phyloP scores from a whole-genome alignment of 2,888 invertebrate genomes.

The Unio delphinus region DNA sequence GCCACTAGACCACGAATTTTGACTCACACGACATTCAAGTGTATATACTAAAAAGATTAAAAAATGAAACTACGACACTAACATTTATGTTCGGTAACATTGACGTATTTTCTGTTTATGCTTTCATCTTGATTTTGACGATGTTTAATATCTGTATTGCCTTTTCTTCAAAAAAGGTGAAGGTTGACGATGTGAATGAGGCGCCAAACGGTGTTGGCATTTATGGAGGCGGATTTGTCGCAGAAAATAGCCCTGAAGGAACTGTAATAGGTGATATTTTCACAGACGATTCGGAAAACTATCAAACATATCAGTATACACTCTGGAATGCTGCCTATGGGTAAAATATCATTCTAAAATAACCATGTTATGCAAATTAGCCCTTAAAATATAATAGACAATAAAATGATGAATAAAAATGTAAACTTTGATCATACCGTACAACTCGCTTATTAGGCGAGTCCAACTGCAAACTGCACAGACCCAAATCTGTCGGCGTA shows the following conservation, averaged over 20 bases:
- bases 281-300: slow-evolving; percentile 41
- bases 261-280: slow-evolving; percentile 40
- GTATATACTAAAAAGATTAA: no score
- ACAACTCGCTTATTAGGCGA: no score
- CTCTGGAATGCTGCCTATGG: slow-evolving; percentile 36
- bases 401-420: no score
- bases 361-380: neutral
- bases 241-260: slow-evolving; percentile 39
- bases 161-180: slow-evolving; percentile 19
- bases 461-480: no score
- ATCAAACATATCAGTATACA: slow-evolving; percentile 45
- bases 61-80: no score
- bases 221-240: slow-evolving; percentile 31
- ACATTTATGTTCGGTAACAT: no score
- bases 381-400: no score
- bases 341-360: slow-evolving; percentile 11
- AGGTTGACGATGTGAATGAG: slow-evolving; percentile 46
- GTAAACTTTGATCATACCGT: no score
- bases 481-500: no score
- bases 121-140: neutral
- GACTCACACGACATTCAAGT: no score
- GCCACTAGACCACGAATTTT: no score
- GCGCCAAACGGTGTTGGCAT: slow-evolving; percentile 38
- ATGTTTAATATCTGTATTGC: neutral
- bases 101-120: no score